Conservation (phyloP, 2,797 vertebrate genomes). For the Champsocephalus gunnari region DNA sequence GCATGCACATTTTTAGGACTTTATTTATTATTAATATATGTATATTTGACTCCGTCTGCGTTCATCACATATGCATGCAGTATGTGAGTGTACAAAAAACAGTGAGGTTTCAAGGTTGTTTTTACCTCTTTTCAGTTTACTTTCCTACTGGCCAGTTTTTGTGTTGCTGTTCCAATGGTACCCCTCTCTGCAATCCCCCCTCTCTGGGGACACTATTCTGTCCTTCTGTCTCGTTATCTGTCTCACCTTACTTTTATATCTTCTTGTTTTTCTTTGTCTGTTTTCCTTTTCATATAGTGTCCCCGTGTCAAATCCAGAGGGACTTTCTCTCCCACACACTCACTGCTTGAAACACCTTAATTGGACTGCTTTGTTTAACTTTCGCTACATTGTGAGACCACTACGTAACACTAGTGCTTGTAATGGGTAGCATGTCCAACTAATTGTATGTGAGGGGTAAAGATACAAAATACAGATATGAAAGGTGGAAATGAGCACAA, state of each 20-base stretch:
- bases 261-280: not conserved
- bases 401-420: too few relatives aligned
- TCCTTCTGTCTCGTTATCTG: not conserved
- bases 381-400: too few relatives aligned
- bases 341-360: too few relatives aligned
- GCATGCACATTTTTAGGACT: not conserved
- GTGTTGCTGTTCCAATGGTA: not conserved
- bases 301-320: too few relatives aligned
- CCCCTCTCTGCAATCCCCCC: constrained; percentile 7
- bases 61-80: not conserved
- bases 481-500: too few relatives aligned
- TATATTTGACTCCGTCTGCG: not conserved
- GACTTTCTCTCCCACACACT: too few relatives aligned
- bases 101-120: not conserved
- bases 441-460: too few relatives aligned
- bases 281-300: not conserved
- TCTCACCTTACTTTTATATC: too few relatives aligned
- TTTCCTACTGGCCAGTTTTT: constrained; percentile 1
- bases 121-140: constrained; percentile 30
- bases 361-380: too few relatives aligned
- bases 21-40: not conserved
- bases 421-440: too few relatives aligned
- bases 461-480: too few relatives aligned
- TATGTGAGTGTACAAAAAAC: not conserved
- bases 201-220: constrained; percentile 17